Conservation (phyloP, 2,113 vertebrate genomes). For the Solea senegalensis region DNA sequence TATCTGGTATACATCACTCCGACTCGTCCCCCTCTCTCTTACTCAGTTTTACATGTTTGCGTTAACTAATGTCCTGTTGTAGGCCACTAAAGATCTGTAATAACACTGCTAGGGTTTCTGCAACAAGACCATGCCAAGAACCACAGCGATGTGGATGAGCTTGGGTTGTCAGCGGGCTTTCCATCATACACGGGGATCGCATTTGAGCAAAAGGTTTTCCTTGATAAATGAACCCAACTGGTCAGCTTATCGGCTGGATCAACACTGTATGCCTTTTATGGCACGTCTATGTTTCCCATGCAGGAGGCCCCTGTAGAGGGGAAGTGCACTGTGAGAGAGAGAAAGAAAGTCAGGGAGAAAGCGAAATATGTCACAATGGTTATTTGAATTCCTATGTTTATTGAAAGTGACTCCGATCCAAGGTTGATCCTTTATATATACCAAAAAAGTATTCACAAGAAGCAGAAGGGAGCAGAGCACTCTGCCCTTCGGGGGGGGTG, state of each 20-base stretch:
- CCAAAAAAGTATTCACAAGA: conserved; percentile 71
- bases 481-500: conserved; percentile 12
- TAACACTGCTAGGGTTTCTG: conserved; percentile 66
- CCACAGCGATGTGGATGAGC: conserved; percentile 55
- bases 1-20: conserved; percentile 46
- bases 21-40: conserved; percentile 31
- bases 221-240: conserved; percentile 65
- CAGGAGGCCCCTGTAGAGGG: conserved; percentile 28
- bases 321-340: neutral
- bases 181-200: conserved; percentile 53
- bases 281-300: conserved; percentile 50
- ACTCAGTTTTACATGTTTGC: conserved; percentile 71
- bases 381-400: conserved; percentile 81
- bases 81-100: conserved; percentile 68
- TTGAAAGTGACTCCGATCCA: conserved; percentile 73
- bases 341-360: conserved; percentile 5
- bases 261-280: conserved; percentile 52
- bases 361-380: conserved; percentile 67
- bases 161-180: conserved; percentile 66
- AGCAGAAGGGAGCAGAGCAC: conserved; percentile 14
- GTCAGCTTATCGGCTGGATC: conserved; percentile 68
- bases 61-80: conserved; percentile 69
- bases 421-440: conserved; percentile 76
- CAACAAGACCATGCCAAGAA: conserved; percentile 46
- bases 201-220: conserved; percentile 60